Base-by-base conservation (phyloP, 1,140 invertebrate genomes). In the Drosophila bocqueti region DNA sequence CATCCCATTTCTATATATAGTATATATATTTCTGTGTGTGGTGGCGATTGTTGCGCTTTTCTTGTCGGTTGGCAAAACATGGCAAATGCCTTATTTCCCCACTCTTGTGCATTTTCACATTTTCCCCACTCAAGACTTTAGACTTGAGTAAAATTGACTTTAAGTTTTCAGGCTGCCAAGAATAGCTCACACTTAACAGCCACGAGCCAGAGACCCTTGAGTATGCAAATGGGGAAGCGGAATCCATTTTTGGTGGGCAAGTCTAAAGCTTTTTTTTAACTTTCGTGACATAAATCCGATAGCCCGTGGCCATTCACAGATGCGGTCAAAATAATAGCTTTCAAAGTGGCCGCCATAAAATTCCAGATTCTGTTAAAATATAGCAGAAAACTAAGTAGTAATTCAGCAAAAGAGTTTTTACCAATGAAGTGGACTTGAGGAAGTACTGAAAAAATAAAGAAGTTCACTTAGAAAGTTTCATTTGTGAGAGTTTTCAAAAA, bases 41-140 rank as follows among this genome's bases (percentile, higher is more conserved):
- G 66, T 21, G 67, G 31, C 38, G 69, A 73, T 73, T 73, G 69
- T 73, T 73, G 69, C 69, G 69, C 69, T 61, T 73, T 52, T 47
- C 67, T 60, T 72, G 67, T 73, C 29, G 67, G 54, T 29, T 60
- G 54, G 68, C 42, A 60, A 50, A 72, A 73, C 69, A 73, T 73
- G 69, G 69, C 38, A 73, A 73, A 72, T 38, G 69, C 46, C 69
- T 73, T 73, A 73, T 50, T 29, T 36, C 52, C 36, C 26, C 29
- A 16, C 52, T 18, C 47, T 21, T 36, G 60, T 47, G 68, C 34
- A 68, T 40, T 40, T 72, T 26, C 31, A 38, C 34, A 55, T 24
- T 55, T 55, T 36, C 21, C 38, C 36, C 38, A 15, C 16, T 24
- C 3, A 6, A 18, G n/a, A 38, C 31, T 52, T 50, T 11, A 31